Evolutionary conservation across 1,140 invertebrate genomes (phyloP).

Genomic region (Ips nitidus): DNA sequence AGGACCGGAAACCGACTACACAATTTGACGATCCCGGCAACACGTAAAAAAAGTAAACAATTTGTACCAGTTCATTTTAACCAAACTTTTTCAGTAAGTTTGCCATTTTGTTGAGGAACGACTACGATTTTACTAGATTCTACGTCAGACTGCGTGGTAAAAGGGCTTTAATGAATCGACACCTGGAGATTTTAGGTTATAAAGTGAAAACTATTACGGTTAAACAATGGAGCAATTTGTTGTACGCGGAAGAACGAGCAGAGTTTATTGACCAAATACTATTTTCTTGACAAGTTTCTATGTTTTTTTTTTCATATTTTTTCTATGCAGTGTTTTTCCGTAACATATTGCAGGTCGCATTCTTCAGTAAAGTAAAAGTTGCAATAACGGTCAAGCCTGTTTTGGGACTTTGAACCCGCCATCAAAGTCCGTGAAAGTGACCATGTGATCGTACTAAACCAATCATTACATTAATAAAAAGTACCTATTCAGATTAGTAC

Average conservation of each 20-base stretch:
- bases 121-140: slow-evolving; percentile 46
- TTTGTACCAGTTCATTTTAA: neutral
- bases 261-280: slow-evolving; percentile 41
- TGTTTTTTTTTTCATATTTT: too few relatives aligned
- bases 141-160: slow-evolving; percentile 51
- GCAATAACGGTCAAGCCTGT: too few relatives aligned
- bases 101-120: slow-evolving; percentile 41
- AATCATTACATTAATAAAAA: too few relatives aligned
- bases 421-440: too few relatives aligned
- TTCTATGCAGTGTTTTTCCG: too few relatives aligned
- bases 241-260: slow-evolving; percentile 41
- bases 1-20: slow-evolving; percentile 23
- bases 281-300: slow-evolving; percentile 6
- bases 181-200: slow-evolving; percentile 65
- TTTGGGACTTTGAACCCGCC: too few relatives aligned
- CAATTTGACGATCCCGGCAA: slow-evolving; percentile 11
- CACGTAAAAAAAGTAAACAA: slow-evolving; percentile 11
- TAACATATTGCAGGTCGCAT: too few relatives aligned
- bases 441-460: too few relatives aligned
- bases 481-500: too few relatives aligned
- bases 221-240: slow-evolving; percentile 59
- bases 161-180: slow-evolving; percentile 55
- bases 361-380: too few relatives aligned
- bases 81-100: slow-evolving; percentile 31
- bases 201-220: slow-evolving; percentile 57